phyloP scores from a whole-genome alignment of 2,113 vertebrate genomes.

The Antennarius striatus region DNA sequence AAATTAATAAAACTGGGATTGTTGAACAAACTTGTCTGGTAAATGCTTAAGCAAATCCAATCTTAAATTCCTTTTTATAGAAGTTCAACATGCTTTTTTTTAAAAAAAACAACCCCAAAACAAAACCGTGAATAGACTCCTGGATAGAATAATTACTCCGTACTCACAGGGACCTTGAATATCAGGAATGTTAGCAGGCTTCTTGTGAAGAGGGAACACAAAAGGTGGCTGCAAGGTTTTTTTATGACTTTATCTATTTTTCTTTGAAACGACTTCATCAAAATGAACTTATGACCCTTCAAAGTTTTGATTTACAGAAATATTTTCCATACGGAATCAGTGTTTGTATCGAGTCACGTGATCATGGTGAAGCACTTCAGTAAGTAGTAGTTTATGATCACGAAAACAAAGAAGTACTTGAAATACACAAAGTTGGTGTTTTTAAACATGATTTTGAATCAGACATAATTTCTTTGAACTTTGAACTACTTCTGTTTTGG shows the following conservation, averaged over 20 bases:
- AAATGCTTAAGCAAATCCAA: no score
- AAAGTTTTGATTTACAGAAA: background rate
- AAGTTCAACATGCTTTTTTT: background rate
- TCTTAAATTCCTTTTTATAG: no score
- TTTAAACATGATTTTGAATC: slow-evolving; percentile 8
- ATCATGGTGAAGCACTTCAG: no score
- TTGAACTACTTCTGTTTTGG: background rate
- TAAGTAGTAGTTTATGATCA: no score
- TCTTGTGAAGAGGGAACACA: background rate
- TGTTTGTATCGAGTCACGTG: no score
- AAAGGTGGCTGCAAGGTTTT: slow-evolving; percentile 1
- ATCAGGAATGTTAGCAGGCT: background rate
- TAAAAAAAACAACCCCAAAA: no score
- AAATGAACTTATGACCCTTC: background rate
- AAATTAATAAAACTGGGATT: no score
- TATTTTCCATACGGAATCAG: background rate
- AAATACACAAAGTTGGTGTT: background rate
- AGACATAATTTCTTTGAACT: background rate
- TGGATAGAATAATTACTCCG: background rate
- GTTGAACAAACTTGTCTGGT: no score
- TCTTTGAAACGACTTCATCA: background rate
- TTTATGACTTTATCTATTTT: background rate
- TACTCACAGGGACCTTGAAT: background rate
- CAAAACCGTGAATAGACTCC: background rate
- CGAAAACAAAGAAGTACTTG: background rate